phyloP scores from a whole-genome alignment of 2,797 vertebrate species.

The Allobates femoralis region DNA sequence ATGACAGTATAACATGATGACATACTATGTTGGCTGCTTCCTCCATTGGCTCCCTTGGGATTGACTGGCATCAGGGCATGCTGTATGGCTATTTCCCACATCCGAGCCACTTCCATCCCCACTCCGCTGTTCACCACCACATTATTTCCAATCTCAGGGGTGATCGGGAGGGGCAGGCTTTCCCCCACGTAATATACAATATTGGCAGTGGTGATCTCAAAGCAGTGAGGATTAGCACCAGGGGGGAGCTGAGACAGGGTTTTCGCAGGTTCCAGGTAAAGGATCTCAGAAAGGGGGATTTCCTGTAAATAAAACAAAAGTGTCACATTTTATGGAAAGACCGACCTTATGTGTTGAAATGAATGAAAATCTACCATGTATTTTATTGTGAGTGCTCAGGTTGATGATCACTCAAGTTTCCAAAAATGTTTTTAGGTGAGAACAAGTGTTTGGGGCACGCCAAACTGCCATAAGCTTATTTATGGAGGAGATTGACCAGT shows the following conservation, averaged over 20 bases:
- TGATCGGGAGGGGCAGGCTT: slow-evolving; percentile 77
- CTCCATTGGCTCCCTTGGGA: slow-evolving; percentile 84
- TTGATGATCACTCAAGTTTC: no score
- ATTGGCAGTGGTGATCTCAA: slow-evolving; percentile 90
- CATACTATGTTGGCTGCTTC: slow-evolving; percentile 87
- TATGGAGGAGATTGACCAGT: no score
- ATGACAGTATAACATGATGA: slow-evolving; percentile 28
- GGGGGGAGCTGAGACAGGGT: slow-evolving; percentile 82
- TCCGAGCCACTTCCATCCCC: slow-evolving; percentile 87
- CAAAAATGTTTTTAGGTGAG: no score
- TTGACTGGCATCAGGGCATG: slow-evolving; percentile 96
- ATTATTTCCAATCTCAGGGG: slow-evolving; percentile 73
- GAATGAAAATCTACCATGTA: no score
- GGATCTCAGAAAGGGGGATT: slow-evolving; percentile 94
- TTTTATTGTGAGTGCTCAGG: no score
- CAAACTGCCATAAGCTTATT: no score
- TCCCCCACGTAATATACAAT: slow-evolving; percentile 94
- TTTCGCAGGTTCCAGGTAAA: slow-evolving; percentile 90
- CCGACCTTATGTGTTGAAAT: no score
- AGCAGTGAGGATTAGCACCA: slow-evolving; percentile 90
- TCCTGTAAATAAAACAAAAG: slow-evolving; percentile 76
- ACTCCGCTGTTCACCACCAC: slow-evolving; percentile 84
- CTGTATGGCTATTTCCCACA: slow-evolving; percentile 97
- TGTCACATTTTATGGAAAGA: no score
- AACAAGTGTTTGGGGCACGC: no score